Percentiles rank a stretch among this genome's conserved stretches.
Evolutionary conservation across 2,113 vertebrate genomes (phyloP).

Genomic region (Gnathonemus longibarbis): DNA sequence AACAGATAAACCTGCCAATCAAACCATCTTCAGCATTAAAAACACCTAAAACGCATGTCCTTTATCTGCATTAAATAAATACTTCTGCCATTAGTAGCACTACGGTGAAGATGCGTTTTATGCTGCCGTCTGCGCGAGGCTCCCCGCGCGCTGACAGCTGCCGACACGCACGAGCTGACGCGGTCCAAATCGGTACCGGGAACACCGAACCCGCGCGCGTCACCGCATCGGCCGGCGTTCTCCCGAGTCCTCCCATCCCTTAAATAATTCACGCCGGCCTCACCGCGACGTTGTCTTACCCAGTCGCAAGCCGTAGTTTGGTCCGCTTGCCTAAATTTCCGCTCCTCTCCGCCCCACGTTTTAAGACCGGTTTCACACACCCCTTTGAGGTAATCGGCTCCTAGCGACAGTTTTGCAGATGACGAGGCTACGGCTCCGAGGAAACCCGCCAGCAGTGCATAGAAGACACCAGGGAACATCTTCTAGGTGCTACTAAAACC

Average conservation of each 20-base stretch:
- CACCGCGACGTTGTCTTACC: conserved; percentile 47
- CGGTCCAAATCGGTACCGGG: neutral
- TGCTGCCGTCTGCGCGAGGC: neutral
- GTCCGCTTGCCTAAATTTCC: neutral
- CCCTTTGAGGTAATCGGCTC: conserved; percentile 47
- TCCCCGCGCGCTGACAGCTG: neutral
- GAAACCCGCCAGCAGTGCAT: conserved; percentile 63
- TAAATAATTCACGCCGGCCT: neutral
- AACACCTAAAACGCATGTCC: neutral
- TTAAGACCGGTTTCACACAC: conserved; percentile 46
- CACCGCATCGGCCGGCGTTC: neutral
- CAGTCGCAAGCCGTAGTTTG: conserved; percentile 50
- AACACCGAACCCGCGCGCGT: neutral
- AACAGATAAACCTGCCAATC: neutral
- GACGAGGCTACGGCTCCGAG: conserved; percentile 67
- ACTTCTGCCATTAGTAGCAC: neutral
- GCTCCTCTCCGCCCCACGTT: conserved; percentile 23
- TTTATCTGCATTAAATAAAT: neutral
- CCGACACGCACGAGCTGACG: neutral
- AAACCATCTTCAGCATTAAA: neutral
- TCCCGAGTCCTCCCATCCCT: neutral
- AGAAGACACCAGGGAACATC: conserved; percentile 48
- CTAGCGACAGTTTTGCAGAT: conserved; percentile 73
- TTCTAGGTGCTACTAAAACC: neutral
- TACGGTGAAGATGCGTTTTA: neutral